These are phyloP conservation scores for Linnaemya vulpina DNA, from an alignment of 2,888 invertebrate species.

Conservation along the genomic window DNA sequence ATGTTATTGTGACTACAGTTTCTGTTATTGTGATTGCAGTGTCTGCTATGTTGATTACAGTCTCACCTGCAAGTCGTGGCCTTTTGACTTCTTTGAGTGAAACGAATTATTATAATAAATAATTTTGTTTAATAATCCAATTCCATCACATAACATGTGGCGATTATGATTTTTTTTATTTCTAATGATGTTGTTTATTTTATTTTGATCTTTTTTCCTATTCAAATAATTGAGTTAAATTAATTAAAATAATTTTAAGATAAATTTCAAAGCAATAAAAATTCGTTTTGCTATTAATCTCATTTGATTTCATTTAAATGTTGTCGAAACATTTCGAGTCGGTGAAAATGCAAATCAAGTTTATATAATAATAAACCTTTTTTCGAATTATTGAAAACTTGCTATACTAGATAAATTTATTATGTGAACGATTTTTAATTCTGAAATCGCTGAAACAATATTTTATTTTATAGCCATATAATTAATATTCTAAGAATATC, in stretches of 20 bases:
- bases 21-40: too few relatives aligned
- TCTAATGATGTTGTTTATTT: background rate
- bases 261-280: slow-evolving; percentile 25
- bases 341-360: slow-evolving; percentile 32
- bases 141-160: background rate
- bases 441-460: background rate
- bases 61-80: too few relatives aligned
- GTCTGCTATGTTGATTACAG: too few relatives aligned
- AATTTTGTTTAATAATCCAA: background rate
- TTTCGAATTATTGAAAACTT: slow-evolving; percentile 39
- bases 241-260: slow-evolving; percentile 16
- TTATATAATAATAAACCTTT: slow-evolving; percentile 23
- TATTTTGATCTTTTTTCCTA: background rate
- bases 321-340: background rate
- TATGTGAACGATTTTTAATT: slow-evolving; percentile 23
- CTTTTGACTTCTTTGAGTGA: too few relatives aligned
- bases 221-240: slow-evolving; percentile 12
- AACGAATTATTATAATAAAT: too few relatives aligned
- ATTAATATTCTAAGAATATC: background rate
- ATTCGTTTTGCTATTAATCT: slow-evolving; percentile 10
- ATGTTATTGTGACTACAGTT: too few relatives aligned
- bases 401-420: slow-evolving; percentile 35
- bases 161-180: background rate
- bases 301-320: slow-evolving; percentile 16
- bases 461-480: slow-evolving; percentile 11